These are phyloP conservation scores for Heloderma charlesbogerti DNA, from an alignment of 2,113 vertebrate genomes.

Conservation along the genomic window DNA sequence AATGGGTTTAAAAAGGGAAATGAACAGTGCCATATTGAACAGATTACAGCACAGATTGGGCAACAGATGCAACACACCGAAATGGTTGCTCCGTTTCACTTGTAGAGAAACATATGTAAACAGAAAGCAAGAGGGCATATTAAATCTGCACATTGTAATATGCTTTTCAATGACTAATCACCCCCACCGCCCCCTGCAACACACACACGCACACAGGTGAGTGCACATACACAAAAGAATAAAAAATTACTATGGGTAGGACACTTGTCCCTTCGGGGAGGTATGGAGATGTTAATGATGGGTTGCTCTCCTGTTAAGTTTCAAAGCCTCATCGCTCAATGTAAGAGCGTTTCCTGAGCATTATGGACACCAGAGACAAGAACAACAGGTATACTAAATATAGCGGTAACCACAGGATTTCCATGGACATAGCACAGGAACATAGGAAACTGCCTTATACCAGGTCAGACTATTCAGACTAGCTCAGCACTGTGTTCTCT, in stretches of 20 bases:
- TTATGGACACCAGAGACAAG: not conserved
- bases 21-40: not conserved
- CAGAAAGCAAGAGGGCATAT: not conserved
- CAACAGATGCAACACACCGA: not conserved
- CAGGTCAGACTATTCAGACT: not conserved
- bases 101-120: not conserved
- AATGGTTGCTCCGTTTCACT: not conserved
- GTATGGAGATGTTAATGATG: not conserved
- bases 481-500: not conserved
- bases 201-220: no score
- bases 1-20: constrained; percentile 5
- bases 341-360: not conserved
- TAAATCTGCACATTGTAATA: not conserved
- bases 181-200: no score
- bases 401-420: not conserved
- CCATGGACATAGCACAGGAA: not conserved
- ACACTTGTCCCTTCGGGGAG: no score
- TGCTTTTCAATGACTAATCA: not conserved
- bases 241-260: not conserved
- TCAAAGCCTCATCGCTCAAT: not conserved
- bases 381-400: not conserved
- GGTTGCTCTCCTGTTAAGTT: not conserved
- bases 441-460: not conserved
- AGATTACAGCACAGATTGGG: not conserved
- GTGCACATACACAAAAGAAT: not conserved